phyloP scores from a whole-genome alignment of 1,140 invertebrate species.

The Archivesica marissinica region DNA sequence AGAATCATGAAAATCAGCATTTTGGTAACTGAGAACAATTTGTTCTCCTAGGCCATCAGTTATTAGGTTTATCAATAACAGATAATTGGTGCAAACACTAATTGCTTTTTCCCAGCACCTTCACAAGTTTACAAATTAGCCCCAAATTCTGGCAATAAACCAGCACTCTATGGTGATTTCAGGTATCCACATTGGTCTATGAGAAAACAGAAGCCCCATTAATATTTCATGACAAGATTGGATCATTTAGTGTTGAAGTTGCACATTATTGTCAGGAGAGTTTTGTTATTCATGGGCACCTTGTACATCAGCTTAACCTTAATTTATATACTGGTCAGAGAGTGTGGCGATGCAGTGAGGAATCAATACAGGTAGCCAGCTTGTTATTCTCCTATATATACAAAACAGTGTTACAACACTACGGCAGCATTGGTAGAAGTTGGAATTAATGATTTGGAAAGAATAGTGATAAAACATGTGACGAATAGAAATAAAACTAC shows the following conservation, averaged over 20 bases:
- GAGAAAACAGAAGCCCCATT: not conserved
- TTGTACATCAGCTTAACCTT: not conserved
- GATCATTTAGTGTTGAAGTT: not conserved
- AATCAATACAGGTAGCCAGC: conserved; percentile 30
- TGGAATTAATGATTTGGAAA: too few relatives aligned
- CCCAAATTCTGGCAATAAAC: not conserved
- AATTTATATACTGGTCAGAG: not conserved
- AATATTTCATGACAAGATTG: conserved; percentile 10
- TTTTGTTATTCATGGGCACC: not conserved
- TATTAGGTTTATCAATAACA: conserved; percentile 2
- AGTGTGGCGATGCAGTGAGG: not conserved
- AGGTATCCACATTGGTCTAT: not conserved
- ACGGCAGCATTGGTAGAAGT: too few relatives aligned
- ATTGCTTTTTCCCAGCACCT: not conserved
- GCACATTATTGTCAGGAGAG: not conserved
- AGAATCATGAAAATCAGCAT: not conserved
- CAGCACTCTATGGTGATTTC: not conserved
- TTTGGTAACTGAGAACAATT: not conserved
- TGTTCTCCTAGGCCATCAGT: not conserved
- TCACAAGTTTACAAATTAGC: not conserved
- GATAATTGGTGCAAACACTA: not conserved
- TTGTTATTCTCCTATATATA: too few relatives aligned
- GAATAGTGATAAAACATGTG: too few relatives aligned
- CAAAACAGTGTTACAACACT: too few relatives aligned
- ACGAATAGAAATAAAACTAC: too few relatives aligned